phyloP scores from a whole-genome alignment of 2,888 invertebrate species.

The Apamea monoglypha region DNA sequence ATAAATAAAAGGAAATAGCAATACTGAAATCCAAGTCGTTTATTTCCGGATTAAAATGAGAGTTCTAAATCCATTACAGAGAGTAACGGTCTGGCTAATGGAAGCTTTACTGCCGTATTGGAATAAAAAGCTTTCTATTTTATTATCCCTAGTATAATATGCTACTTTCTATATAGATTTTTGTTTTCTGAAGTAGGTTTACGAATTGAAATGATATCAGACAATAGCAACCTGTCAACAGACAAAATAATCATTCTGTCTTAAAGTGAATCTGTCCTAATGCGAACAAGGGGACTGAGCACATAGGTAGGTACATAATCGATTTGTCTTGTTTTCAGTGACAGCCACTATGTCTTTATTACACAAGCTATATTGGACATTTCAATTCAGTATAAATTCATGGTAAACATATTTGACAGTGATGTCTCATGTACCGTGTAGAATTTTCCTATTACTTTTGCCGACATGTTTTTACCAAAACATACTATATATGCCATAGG shows the following conservation, averaged over 20 bases:
- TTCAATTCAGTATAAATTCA: neutral
- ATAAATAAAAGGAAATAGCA: constrained; percentile 27
- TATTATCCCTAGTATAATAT: constrained; percentile 13
- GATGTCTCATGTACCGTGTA: neutral
- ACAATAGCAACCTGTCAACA: neutral
- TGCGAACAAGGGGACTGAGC: neutral
- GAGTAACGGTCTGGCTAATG: constrained; percentile 27
- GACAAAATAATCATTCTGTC: neutral
- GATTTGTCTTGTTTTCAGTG: constrained; percentile 19
- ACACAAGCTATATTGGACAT: neutral
- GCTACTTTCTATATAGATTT: neutral
- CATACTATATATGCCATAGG: neutral
- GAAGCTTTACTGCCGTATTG: constrained; percentile 21
- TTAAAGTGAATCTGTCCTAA: too few relatives aligned
- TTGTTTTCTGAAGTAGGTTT: neutral
- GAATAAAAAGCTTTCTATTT: constrained; percentile 12
- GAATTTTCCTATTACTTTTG: neutral
- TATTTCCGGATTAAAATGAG: constrained; percentile 51
- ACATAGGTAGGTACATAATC: neutral
- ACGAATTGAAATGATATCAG: neutral
- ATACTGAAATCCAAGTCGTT: constrained; percentile 28
- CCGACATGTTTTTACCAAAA: neutral
- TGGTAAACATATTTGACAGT: neutral
- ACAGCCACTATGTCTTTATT: neutral
- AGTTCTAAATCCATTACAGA: constrained; percentile 49